Percentiles rank a stretch among this genome's conserved stretches.
phyloP scores from a whole-genome alignment of 2,113 vertebrate species.

The Antigone vipio region DNA sequence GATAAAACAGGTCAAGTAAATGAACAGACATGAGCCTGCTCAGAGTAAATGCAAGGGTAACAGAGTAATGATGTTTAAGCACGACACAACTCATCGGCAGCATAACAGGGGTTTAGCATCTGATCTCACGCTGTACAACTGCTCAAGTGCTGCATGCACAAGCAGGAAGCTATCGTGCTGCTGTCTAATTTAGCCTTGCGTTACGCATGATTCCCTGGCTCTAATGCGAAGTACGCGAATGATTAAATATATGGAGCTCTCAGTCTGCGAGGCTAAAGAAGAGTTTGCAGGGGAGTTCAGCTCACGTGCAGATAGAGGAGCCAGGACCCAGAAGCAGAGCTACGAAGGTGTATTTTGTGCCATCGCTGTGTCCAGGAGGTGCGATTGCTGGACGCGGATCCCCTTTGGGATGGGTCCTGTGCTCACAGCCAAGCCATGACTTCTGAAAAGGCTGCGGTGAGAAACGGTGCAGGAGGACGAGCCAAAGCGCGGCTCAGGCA shows the following conservation, averaged over 20 bases:
- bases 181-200: not conserved
- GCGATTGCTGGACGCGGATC: not conserved
- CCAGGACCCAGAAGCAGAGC: not conserved
- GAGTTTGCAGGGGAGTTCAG: not conserved
- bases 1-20: not conserved
- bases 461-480: not conserved
- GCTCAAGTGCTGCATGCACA: not conserved
- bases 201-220: not conserved
- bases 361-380: rapidly evolving
- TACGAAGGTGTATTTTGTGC: rapidly evolving
- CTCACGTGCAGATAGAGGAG: not conserved
- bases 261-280: not conserved
- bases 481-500: rapidly evolving
- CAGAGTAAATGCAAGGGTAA: not conserved
- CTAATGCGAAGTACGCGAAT: not conserved
- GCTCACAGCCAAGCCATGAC: rapidly evolving
- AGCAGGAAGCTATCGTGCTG: not conserved
- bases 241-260: not conserved
- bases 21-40: rapidly evolving
- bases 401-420: not conserved
- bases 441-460: not conserved
- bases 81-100: not conserved
- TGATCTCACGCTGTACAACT: rapidly evolving
- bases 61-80: not conserved
- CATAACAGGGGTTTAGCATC: not conserved